Percentiles rank a stretch among this genome's conserved stretches.
Evolutionary conservation across 2,113 vertebrate species (phyloP).

Genomic region (Lynx canadensis): DNA sequence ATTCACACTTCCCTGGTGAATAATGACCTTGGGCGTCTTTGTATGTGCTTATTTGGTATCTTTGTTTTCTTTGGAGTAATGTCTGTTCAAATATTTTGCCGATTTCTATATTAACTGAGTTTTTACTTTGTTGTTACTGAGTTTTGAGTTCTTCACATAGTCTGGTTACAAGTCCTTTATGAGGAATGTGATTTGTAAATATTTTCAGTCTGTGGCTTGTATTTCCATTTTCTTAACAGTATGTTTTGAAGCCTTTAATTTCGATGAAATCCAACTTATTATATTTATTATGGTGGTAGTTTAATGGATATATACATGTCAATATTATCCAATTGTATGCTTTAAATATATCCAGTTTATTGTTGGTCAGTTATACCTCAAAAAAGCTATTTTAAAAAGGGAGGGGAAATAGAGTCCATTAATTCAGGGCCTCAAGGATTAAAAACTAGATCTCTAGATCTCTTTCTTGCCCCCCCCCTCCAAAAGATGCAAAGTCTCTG

Average conservation of each 20-base stretch:
- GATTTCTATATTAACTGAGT: neutral
- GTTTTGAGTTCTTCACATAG: neutral
- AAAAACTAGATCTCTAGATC: neutral
- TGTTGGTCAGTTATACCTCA: neutral
- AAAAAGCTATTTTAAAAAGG: neutral
- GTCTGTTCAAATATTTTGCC: neutral
- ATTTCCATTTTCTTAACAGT: neutral
- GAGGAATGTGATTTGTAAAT: neutral
- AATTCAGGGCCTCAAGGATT: neutral
- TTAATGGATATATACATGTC: neutral
- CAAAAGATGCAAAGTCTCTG: neutral
- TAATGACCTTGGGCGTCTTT: neutral
- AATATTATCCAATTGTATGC: neutral
- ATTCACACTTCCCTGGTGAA: neutral
- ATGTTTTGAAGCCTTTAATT: neutral
- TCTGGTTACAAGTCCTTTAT: neutral
- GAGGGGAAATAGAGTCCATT: neutral
- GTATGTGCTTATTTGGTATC: neutral
- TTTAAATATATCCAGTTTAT: neutral
- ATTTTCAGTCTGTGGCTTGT: neutral
- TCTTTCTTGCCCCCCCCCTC: fast-evolving
- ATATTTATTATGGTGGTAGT: neutral
- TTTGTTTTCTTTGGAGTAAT: neutral
- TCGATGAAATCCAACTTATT: neutral
- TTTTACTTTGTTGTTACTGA: neutral